phyloP scores from a whole-genome alignment of 2,113 vertebrate genomes.

The Dermatemys mawii region DNA sequence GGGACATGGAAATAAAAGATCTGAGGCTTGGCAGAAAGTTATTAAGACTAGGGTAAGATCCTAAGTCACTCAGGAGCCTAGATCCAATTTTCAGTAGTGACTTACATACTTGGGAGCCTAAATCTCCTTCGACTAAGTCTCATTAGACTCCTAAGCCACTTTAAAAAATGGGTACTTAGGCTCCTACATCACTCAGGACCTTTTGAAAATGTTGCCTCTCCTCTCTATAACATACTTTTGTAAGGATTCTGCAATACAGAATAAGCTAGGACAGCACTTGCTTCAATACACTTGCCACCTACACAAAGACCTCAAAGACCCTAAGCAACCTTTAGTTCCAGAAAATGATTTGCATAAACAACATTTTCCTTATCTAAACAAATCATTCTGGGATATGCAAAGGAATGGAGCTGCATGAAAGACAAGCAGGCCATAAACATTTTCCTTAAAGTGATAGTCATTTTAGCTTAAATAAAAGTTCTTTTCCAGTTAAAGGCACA shows the following conservation, averaged over 20 bases:
- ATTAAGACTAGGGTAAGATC: not conserved
- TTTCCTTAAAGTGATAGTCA: rapidly evolving
- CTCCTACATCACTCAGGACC: not conserved
- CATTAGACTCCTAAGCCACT: not conserved
- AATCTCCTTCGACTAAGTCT: not conserved
- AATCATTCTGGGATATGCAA: not conserved
- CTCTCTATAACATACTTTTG: not conserved
- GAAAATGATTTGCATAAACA: constrained; percentile 18
- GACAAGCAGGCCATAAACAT: rapidly evolving
- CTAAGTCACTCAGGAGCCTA: not conserved
- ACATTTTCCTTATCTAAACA: not conserved
- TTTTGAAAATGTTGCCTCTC: not conserved
- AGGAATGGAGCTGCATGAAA: not conserved
- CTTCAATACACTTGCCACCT: not conserved
- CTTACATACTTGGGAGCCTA: not conserved
- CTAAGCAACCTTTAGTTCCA: not conserved
- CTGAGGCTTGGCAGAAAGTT: not conserved
- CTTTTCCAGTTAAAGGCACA: not conserved
- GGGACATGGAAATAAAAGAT: not conserved
- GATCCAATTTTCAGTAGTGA: not conserved
- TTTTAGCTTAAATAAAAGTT: not conserved
- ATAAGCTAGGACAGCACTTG: not conserved
- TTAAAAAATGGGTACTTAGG: not conserved
- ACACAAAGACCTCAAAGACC: not conserved
- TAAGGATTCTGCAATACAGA: not conserved